phyloP scores from a whole-genome alignment of 2,113 vertebrate genomes.

The Parotia lawesii region DNA sequence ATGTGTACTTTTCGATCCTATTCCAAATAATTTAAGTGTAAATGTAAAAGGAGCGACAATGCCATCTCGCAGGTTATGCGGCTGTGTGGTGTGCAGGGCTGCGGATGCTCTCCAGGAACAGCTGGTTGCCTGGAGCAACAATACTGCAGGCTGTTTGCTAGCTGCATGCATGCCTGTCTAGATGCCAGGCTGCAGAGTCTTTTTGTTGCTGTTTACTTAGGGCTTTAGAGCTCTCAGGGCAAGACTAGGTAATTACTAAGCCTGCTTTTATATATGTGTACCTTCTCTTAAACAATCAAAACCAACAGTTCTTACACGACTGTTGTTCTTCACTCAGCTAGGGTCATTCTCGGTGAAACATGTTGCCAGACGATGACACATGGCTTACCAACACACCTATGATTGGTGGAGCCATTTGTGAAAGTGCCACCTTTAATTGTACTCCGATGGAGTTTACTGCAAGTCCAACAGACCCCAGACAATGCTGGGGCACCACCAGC shows the following conservation, averaged over 20 bases:
- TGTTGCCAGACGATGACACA: fast-evolving
- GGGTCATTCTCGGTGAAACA: not conserved
- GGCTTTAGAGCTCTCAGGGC: not conserved
- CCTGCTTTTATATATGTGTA: not conserved
- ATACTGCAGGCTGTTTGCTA: not conserved
- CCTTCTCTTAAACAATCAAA: not conserved
- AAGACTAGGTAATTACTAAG: not conserved
- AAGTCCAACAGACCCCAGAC: not conserved
- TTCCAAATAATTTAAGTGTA: not conserved
- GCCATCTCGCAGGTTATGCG: not conserved
- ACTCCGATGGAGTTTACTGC: not conserved
- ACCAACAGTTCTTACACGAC: fast-evolving
- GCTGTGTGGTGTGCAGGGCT: not conserved
- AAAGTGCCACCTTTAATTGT: not conserved
- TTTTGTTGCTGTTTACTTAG: not conserved
- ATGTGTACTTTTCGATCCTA: not conserved
- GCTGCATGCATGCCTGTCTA: not conserved
- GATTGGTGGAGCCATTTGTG: not conserved
- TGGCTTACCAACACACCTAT: not conserved
- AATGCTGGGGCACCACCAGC: not conserved
- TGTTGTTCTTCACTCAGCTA: not conserved
- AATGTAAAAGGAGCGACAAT: not conserved
- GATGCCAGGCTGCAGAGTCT: not conserved
- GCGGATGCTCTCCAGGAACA: not conserved
- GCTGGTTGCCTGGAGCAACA: not conserved